phyloP scores from a whole-genome alignment of 2,113 vertebrate species.

The Tupaia chinensis region DNA sequence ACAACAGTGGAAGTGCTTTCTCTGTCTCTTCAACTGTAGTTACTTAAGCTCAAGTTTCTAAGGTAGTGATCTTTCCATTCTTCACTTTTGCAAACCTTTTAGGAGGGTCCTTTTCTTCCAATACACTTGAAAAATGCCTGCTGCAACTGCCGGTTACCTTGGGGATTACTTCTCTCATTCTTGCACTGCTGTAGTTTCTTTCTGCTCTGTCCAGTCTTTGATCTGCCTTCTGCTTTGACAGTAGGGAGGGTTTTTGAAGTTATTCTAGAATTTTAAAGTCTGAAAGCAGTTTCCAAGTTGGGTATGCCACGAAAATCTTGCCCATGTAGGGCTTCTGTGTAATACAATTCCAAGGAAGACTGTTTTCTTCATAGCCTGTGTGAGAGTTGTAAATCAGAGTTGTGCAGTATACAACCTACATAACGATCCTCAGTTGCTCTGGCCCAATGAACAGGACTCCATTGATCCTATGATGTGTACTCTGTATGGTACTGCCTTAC shows the following conservation, averaged over 20 bases:
- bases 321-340: not conserved
- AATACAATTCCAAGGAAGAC: not conserved
- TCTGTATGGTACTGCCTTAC: not conserved
- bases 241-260: constrained; percentile 33
- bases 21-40: not conserved
- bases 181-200: not conserved
- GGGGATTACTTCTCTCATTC: constrained; percentile 53
- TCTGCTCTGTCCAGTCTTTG: constrained; percentile 55
- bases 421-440: too few relatives aligned
- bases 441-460: not conserved
- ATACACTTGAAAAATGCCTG: not conserved
- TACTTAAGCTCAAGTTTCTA: not conserved
- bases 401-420: accelerated
- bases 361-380: not conserved
- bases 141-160: not conserved
- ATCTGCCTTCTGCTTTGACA: constrained; percentile 38
- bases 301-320: not conserved
- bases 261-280: constrained; percentile 58
- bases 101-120: constrained; percentile 39
- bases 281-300: constrained; percentile 44
- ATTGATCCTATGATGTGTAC: not conserved
- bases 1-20: not conserved
- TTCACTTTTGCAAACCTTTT: constrained; percentile 27
- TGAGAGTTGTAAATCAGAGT: not conserved
- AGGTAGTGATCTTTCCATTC: constrained; percentile 18